Base-by-base conservation (phyloP, 2,888 invertebrate genomes). In the Andrena trimmerana region DNA sequence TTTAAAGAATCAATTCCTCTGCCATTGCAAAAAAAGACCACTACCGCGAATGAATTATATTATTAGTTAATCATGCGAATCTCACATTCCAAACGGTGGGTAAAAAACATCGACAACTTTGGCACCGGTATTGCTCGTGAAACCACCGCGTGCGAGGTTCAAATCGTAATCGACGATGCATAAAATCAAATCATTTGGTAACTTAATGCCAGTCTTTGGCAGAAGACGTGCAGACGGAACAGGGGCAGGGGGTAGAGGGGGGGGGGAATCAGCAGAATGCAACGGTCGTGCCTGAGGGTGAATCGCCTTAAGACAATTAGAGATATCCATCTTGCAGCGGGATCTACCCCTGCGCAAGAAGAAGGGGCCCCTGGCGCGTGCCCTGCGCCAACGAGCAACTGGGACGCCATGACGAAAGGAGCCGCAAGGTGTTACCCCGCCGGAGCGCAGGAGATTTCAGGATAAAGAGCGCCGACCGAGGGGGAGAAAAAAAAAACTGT, bases 241-340 rank as follows among this genome's bases (percentile, higher is more conserved):
- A 59, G 36, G 2, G 20, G 42, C 71, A 20, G 29, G 29, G 7
- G 52, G 75, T 72, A 77, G 27, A 63, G 42, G 78, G 66, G 20
- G 20, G 20, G 75, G 77, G 81, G 81, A 81, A 54, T 69, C 60
- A 75, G 76, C 63, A 69, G 85, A 86, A 84, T 76, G 81, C 86
- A 90, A 89, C 89, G 90, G 89, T 87, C 90, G 89, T 84, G 75
- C 74, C 79, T 70, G 50, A 71, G 67, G 70, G 74, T 63, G 86
- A 86, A 83, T 87, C 80, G 80, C 86, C 87, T 85, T 78, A 76
- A 85, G 86, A 90, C 85, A 88, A 90, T 92, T 91, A 90, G 79
- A 75, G 91, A 90, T 91, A 91, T 84, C 70, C 85, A 89, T 91
- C 91, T 91, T 71, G 67, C 75, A 83, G 72, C 83, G 82, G 85